Conservation (phyloP, 2,888 invertebrate genomes). For the Nebria brevicollis region DNA sequence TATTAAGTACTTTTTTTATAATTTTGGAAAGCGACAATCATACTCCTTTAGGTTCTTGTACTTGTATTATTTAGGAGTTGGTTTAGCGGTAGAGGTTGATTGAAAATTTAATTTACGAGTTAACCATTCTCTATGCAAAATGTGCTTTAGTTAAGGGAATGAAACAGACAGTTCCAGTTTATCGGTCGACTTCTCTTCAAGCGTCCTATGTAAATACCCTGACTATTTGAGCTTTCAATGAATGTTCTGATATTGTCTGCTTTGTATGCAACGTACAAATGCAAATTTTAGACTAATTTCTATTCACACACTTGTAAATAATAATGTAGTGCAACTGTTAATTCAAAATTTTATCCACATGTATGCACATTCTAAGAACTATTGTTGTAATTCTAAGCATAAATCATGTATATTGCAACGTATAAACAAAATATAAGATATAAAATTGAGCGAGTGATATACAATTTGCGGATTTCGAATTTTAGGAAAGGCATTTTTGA, state of each 20-base stretch:
- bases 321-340: neutral
- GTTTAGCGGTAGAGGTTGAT: neutral
- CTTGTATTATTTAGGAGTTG: neutral
- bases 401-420: too few species aligned
- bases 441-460: too few species aligned
- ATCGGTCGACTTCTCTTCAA: neutral
- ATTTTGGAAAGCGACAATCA: too few species aligned
- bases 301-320: conserved; percentile 18
- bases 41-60: neutral
- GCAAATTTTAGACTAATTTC: conserved; percentile 31
- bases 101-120: neutral
- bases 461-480: too few species aligned
- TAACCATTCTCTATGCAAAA: neutral
- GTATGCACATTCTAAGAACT: neutral
- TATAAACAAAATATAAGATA: too few species aligned
- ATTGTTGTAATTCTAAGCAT: too few species aligned
- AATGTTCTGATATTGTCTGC: conserved; percentile 26
- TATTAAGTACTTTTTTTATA: too few species aligned
- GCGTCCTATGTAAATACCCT: conserved; percentile 15
- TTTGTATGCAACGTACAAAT: conserved; percentile 16
- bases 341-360: neutral
- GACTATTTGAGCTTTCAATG: conserved; percentile 27
- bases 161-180: neutral
- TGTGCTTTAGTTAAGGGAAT: neutral
- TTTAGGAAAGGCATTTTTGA: too few species aligned